phyloP scores from a whole-genome alignment of 2,797 vertebrate genomes.

The Characodon lateralis region DNA sequence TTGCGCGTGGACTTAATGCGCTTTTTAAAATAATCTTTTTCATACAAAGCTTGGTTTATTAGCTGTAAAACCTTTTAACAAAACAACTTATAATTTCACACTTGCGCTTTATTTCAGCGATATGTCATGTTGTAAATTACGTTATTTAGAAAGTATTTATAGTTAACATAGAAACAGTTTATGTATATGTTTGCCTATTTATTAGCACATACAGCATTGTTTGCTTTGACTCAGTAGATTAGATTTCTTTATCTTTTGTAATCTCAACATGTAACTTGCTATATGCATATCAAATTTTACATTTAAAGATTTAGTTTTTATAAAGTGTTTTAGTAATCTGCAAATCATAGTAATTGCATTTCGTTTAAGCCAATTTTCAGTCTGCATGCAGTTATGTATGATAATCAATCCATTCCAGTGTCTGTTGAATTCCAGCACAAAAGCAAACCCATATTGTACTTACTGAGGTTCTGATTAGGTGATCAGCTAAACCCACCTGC shows the following conservation, averaged over 20 bases:
- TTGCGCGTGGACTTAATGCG: slow-evolving; percentile 14
- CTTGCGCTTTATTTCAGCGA: background rate
- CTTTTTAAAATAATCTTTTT: slow-evolving; percentile 22
- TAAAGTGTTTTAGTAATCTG: background rate
- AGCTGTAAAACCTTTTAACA: background rate
- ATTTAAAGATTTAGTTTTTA: background rate
- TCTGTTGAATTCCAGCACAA: slow-evolving; percentile 8
- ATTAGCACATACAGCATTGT: background rate
- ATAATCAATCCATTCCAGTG: background rate
- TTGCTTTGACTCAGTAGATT: background rate
- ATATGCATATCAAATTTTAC: background rate
- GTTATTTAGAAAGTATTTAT: background rate
- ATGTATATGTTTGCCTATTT: background rate
- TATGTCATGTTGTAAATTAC: background rate
- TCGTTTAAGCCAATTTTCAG: background rate
- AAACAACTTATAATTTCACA: slow-evolving; percentile 14
- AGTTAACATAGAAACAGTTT: background rate
- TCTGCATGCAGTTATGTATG: background rate
- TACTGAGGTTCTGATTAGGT: background rate
- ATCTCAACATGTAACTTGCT: background rate
- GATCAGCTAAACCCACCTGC: background rate
- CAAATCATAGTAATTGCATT: background rate
- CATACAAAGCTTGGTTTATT: background rate
- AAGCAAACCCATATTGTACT: background rate
- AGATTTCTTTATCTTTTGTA: background rate